Evolutionary conservation across 92 coral and sea anemone genomes (phyloP).

Genomic region (Bergia sp.): DNA sequence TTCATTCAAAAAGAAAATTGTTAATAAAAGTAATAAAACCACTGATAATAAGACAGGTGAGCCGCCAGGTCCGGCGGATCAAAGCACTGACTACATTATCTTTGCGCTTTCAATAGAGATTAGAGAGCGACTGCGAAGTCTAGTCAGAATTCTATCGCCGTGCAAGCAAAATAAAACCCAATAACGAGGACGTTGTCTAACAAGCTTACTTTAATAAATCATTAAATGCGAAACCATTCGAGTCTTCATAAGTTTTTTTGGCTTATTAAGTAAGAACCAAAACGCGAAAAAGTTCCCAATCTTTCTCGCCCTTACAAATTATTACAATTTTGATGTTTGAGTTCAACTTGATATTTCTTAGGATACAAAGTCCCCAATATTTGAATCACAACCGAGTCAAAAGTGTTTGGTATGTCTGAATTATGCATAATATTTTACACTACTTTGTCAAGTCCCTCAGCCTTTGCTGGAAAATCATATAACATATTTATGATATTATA

Average conservation of each 20-base stretch:
- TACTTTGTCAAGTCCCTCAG: constrained; percentile 5
- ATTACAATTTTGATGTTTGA: neutral
- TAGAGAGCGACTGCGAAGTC: too few species aligned
- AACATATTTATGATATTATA: constrained; percentile 3
- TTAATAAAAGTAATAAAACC: neutral
- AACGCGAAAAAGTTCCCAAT: neutral
- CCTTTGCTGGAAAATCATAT: constrained; percentile 4
- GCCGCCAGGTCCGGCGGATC: neutral
- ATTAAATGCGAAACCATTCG: neutral
- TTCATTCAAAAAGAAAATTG: neutral
- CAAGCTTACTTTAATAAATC: too few species aligned
- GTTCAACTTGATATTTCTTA: neutral
- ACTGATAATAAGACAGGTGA: neutral
- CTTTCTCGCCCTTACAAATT: neutral
- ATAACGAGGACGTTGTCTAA: neutral
- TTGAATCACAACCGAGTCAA: neutral
- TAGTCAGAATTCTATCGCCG: neutral
- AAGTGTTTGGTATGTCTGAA: constrained; percentile 10
- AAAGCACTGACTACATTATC: neutral
- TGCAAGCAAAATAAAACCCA: neutral
- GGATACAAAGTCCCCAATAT: neutral
- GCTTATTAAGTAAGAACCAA: neutral
- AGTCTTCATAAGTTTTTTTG: neutral
- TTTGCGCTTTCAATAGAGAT: neutral
- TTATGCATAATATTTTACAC: constrained; percentile 29